These are phyloP conservation scores for Uloborus diversus DNA, from an alignment of 1,140 invertebrate species.

Conservation along the genomic window DNA sequence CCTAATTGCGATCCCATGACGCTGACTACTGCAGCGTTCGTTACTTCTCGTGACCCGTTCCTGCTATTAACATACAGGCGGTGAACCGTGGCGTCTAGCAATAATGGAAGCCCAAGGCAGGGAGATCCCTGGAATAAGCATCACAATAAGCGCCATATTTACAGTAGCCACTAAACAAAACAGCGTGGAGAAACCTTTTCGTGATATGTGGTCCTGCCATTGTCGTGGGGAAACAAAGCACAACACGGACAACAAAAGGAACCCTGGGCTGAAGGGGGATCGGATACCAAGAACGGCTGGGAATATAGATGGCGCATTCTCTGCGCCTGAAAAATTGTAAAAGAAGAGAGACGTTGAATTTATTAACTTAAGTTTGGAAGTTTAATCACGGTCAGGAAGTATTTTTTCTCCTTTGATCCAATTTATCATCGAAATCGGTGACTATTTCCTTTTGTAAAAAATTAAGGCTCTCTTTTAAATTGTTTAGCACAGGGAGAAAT, in stretches of 20 bases:
- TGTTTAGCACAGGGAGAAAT: no score
- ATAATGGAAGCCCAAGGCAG: constrained; percentile 12
- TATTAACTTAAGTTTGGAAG: constrained; percentile 34
- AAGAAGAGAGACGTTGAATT: constrained; percentile 46
- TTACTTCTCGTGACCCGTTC: constrained; percentile 22
- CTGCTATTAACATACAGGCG: constrained; percentile 38
- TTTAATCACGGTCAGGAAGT: background rate
- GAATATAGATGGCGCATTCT: constrained; percentile 50
- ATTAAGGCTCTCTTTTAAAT: no score
- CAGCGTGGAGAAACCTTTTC: constrained; percentile 19
- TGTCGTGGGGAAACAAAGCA: constrained; percentile 40
- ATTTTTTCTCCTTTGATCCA: constrained; percentile 16
- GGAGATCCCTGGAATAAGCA: constrained; percentile 46
- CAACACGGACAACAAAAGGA: constrained; percentile 29
- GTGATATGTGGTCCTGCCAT: constrained; percentile 15
- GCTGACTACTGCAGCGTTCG: background rate
- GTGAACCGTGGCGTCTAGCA: constrained; percentile 28
- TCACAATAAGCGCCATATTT: constrained; percentile 44
- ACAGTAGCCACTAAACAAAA: constrained; percentile 28
- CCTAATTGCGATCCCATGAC: no score
- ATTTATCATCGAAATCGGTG: constrained; percentile 31
- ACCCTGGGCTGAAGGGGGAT: constrained; percentile 1
- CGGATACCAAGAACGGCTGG: constrained; percentile 17
- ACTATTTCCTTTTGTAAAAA: constrained; percentile 15
- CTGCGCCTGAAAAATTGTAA: constrained; percentile 40